Evolutionary conservation across 2,797 vertebrate genomes (phyloP).

Genomic region (Takifugu ocellatus): DNA sequence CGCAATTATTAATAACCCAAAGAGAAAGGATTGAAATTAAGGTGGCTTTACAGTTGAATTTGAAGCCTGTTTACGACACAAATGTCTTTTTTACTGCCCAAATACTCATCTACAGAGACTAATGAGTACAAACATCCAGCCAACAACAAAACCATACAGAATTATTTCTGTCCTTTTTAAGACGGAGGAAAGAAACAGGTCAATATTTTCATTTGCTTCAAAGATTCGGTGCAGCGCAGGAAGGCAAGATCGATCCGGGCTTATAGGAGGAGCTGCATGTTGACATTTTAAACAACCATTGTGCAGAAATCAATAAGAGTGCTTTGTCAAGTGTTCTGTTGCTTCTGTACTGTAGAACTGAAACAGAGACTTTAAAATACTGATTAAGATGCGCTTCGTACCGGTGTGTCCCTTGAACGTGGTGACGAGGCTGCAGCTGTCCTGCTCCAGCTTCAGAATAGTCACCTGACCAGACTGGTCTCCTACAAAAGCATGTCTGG

Average conservation of each 20-base stretch:
- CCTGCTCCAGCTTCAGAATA: conserved; percentile 95
- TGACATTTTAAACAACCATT: background rate
- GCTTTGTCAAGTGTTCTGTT: background rate
- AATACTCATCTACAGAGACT: no score
- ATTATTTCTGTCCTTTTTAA: background rate
- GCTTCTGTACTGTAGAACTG: background rate
- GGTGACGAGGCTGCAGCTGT: conserved; percentile 92
- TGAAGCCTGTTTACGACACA: no score
- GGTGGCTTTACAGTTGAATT: background rate
- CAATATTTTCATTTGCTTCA: background rate
- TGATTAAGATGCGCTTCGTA: conserved; percentile 48
- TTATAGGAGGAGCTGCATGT: background rate
- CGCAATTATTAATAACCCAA: background rate
- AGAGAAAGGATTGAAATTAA: background rate
- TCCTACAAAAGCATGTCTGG: conserved; percentile 93
- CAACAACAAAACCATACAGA: no score
- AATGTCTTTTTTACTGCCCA: no score
- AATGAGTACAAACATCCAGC: no score
- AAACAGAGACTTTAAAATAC: background rate
- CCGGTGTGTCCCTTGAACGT: conserved; percentile 98
- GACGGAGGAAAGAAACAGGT: background rate
- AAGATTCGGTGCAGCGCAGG: background rate
- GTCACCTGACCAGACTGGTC: conserved; percentile 98
- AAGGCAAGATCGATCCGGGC: background rate
- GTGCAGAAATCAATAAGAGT: background rate